A percentile compares a stretch with the other conserved stretches of the same genome.
Conservation (phyloP, 2,797 vertebrate genomes). For the Acipenser ruthenus region DNA sequence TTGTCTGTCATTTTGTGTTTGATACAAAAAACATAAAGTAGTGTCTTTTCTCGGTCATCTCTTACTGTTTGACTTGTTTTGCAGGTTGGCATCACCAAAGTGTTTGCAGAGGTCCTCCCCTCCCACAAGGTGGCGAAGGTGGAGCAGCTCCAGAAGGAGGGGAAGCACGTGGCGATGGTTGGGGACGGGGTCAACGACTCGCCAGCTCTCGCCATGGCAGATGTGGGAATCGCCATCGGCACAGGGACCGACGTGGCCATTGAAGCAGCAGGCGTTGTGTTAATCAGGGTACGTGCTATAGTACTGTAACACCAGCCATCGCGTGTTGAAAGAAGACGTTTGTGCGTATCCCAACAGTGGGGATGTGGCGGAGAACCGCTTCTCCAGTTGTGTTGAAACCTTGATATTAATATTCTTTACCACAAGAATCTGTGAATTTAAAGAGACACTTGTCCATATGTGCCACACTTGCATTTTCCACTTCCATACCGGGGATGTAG, state of each 20-base stretch:
- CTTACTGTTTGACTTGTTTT: background rate
- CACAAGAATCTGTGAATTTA: no score
- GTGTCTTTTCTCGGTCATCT: background rate
- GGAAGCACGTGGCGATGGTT: slow-evolving; percentile 90
- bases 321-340: no score
- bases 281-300: slow-evolving; percentile 76
- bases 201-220: slow-evolving; percentile 92
- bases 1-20: no score
- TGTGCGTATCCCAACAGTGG: no score
- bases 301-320: no score
- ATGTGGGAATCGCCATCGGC: slow-evolving; percentile 92
- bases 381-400: no score
- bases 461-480: no score
- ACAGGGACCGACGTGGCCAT: slow-evolving; percentile 95
- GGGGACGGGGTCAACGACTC: slow-evolving; percentile 96
- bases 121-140: slow-evolving; percentile 98
- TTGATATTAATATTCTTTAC: no score
- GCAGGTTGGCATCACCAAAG: slow-evolving; percentile 90
- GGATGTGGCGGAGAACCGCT: no score
- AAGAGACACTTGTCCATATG: no score
- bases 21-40: no score
- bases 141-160: slow-evolving; percentile 83
- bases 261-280: slow-evolving; percentile 91
- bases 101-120: slow-evolving; percentile 96
- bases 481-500: background rate